Percentiles rank a stretch among this genome's conserved stretches.
These are phyloP conservation scores for Mastacembelus armatus DNA, from an alignment of 2,797 vertebrate genomes.

Conservation along the genomic window DNA sequence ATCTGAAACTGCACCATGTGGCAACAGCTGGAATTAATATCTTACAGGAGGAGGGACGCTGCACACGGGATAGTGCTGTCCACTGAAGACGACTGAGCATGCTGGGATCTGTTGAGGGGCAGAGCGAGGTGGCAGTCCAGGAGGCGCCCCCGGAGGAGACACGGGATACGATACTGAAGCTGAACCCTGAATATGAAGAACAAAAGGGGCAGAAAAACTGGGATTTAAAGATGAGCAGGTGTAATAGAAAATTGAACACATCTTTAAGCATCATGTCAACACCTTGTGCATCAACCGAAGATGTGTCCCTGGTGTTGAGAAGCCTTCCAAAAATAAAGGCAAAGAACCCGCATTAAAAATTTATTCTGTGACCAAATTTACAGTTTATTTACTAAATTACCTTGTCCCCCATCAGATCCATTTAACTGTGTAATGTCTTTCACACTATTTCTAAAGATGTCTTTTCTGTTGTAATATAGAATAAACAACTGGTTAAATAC, in stretches of 20 bases:
- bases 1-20: not conserved
- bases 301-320: not conserved
- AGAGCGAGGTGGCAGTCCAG: constrained; percentile 89
- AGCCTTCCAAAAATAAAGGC: not conserved
- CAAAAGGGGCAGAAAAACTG: constrained; percentile 14
- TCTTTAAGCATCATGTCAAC: not conserved
- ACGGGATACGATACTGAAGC: constrained; percentile 92
- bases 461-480: not conserved
- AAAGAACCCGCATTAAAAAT: not conserved
- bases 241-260: not conserved
- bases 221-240: constrained; percentile 7
- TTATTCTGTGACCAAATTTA: not conserved
- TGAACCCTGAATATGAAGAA: constrained; percentile 81
- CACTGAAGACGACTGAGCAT: constrained; percentile 95
- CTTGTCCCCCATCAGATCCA: too few relatives aligned
- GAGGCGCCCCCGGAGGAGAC: constrained; percentile 88
- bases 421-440: not conserved
- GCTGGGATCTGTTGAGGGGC: constrained; percentile 91
- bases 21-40: not conserved
- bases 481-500: not conserved
- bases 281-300: not conserved
- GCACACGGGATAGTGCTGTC: constrained; percentile 90
- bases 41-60: constrained; percentile 86
- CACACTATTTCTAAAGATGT: not conserved
- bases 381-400: not conserved